These are phyloP conservation scores for Monopis laevigella DNA, from an alignment of 2,888 invertebrate genomes.

Conservation along the genomic window DNA sequence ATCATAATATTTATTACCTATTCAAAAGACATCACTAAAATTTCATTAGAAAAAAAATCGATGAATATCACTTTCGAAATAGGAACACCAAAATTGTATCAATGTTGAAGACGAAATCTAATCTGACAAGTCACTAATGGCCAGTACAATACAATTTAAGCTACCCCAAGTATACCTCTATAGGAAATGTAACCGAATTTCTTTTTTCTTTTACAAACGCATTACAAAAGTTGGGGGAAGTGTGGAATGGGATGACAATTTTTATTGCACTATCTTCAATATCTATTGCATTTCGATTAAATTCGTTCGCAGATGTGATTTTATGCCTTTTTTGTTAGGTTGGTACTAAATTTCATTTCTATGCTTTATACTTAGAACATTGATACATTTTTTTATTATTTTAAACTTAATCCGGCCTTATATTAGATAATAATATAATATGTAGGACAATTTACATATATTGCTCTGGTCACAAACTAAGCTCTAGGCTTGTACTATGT, in stretches of 20 bases:
- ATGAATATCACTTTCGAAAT: slow-evolving; percentile 3
- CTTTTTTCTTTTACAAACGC: slow-evolving; percentile 25
- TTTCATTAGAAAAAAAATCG: neutral
- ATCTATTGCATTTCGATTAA: slow-evolving; percentile 3
- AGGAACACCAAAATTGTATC: slow-evolving; percentile 43
- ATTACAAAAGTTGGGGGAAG: slow-evolving; percentile 1
- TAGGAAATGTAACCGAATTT: slow-evolving; percentile 45
- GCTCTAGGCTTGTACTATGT: too few species aligned
- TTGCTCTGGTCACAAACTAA: too few species aligned
- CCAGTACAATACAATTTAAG: slow-evolving; percentile 64
- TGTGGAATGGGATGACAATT: neutral
- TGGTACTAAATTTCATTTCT: too few species aligned
- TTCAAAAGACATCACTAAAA: too few species aligned
- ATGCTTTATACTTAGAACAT: too few species aligned
- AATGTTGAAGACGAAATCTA: slow-evolving; percentile 59
- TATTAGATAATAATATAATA: too few species aligned
- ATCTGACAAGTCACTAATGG: slow-evolving; percentile 68
- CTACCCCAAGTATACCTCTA: too few species aligned
- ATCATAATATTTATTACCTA: too few species aligned
- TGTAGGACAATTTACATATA: too few species aligned
- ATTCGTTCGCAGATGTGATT: neutral
- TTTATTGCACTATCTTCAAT: slow-evolving; percentile 6
- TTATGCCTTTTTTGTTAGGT: too few species aligned
- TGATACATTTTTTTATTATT: too few species aligned
- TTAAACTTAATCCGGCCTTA: too few species aligned